These are phyloP conservation scores for Diarsia dahlii DNA, from an alignment of 2,888 invertebrate genomes.

Conservation along the genomic window DNA sequence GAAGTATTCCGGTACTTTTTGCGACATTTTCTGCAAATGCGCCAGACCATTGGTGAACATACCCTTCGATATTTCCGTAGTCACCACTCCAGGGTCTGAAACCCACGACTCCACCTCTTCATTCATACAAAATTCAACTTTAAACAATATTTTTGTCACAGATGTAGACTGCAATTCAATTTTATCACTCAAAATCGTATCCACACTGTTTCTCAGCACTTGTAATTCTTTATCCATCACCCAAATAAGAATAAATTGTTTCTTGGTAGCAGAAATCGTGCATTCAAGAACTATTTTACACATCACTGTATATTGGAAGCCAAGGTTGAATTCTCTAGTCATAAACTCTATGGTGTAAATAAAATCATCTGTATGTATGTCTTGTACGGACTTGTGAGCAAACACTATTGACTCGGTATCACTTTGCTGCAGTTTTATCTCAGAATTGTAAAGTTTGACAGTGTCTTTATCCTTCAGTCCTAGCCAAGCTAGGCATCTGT, in stretches of 20 bases:
- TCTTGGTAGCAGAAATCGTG: constrained; percentile 80
- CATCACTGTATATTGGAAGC: constrained; percentile 87
- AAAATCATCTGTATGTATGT: constrained; percentile 87
- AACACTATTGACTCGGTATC: constrained; percentile 75
- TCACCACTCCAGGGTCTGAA: constrained; percentile 88
- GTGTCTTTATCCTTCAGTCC: constrained; percentile 87
- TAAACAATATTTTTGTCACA: constrained; percentile 91
- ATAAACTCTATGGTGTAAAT: constrained; percentile 88
- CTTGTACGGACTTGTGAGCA: constrained; percentile 72
- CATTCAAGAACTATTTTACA: constrained; percentile 90
- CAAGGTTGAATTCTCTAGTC: constrained; percentile 87
- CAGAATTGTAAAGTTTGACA: constrained; percentile 91
- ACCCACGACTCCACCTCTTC: constrained; percentile 89
- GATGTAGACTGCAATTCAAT: constrained; percentile 84
- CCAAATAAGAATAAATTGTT: constrained; percentile 91
- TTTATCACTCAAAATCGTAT: constrained; percentile 74
- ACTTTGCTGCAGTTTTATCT: constrained; percentile 84
- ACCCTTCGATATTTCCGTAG: constrained; percentile 90
- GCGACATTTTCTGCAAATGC: constrained; percentile 90
- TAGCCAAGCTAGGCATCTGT: constrained; percentile 91
- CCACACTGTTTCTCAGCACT: constrained; percentile 81
- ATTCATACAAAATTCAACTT: constrained; percentile 84
- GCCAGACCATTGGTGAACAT: constrained; percentile 90
- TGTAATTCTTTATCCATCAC: constrained; percentile 91
- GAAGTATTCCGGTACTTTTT: constrained; percentile 90